Evolutionary conservation across 2,888 invertebrate species (phyloP), one percentile per base, ranked within the genome.

Genomic region (Pristionchus maxplancki): DNA sequence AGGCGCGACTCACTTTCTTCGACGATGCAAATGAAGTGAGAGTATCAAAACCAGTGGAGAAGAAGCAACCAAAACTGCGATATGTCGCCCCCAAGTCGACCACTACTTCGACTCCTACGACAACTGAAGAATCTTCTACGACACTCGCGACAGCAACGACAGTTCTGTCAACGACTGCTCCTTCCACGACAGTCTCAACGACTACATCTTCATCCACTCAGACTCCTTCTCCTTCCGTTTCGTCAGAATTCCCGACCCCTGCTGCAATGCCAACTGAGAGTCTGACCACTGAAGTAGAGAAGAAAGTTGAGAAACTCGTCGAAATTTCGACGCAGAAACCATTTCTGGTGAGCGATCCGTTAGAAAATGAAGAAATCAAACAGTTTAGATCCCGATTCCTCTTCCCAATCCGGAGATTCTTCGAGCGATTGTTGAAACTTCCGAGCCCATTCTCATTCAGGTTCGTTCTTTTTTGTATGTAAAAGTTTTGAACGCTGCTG

Each of bases 401-500:
- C 78, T 78, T 40, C 78, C 78, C 11, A 48, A 48, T n/a, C 37
- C 37, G 8, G 78, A 78, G 34, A 53, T 53, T 44, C 53, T 53
- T 1, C 50, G 50, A 53, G 82, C 53, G 5, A 83, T 83, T 34
- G 82, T 83, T 0, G 82, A 83, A 20, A 83, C 82, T 4, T 83
- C 82, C 8, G 82, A 83, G 28, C 82, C 82, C 13, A 83, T 83
- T 83, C 82, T 83, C 34, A 53, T 83, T 37, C 34, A 83, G 34
- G 82, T 53, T 17, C 5, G 34, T 1, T n/a, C 48, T 40, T 53
- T n/a, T n/a, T n/a, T n/a, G n/a, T n/a, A n/a, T n/a, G n/a, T n/a
- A n/a, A n/a, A n/a, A n/a, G n/a, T n/a, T n/a, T n/a, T n/a, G n/a
- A n/a, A n/a, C n/a, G n/a, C n/a, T n/a, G n/a, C n/a, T n/a, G n/a